Percentiles rank a stretch among this genome's conserved stretches.
Conservation (phyloP, 2,888 invertebrate species). For the Drosophila putrida region DNA sequence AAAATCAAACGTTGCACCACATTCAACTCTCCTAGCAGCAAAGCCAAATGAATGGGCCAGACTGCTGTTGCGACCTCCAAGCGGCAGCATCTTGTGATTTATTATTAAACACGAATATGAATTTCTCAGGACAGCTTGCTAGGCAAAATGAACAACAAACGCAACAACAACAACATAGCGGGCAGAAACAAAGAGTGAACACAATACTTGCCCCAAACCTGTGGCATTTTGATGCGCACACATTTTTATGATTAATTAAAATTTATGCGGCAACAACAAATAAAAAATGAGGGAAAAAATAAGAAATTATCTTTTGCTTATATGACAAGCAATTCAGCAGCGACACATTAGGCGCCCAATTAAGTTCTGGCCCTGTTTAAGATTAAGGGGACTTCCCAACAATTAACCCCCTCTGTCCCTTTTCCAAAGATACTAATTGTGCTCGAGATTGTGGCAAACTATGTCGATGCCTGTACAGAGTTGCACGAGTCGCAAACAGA, state of each 20-base stretch:
- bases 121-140: slow-evolving; percentile 59
- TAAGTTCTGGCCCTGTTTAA: slow-evolving; percentile 45
- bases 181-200: slow-evolving; percentile 15
- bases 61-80: slow-evolving; percentile 34
- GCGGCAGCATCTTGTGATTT: slow-evolving; percentile 75
- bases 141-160: slow-evolving; percentile 34
- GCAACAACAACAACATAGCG: background rate
- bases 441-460: slow-evolving; percentile 48
- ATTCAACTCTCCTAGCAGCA: slow-evolving; percentile 46
- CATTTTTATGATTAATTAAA: slow-evolving; percentile 80
- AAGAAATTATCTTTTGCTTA: slow-evolving; percentile 20
- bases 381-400: slow-evolving; percentile 35
- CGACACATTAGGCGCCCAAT: slow-evolving; percentile 49
- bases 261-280: slow-evolving; percentile 63
- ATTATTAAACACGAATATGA: slow-evolving; percentile 80
- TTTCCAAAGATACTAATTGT: slow-evolving; percentile 35
- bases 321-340: slow-evolving; percentile 23
- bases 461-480: slow-evolving; percentile 45
- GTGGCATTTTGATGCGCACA: slow-evolving; percentile 71
- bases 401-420: background rate
- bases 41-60: slow-evolving; percentile 52
- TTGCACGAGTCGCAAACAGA: slow-evolving; percentile 4
- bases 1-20: slow-evolving; percentile 64
- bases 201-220: slow-evolving; percentile 45
- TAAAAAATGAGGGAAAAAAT: slow-evolving; percentile 1